Evolutionary conservation across 2,113 vertebrate genomes (phyloP).

Genomic region (Oncorhynchus tshawytscha): DNA sequence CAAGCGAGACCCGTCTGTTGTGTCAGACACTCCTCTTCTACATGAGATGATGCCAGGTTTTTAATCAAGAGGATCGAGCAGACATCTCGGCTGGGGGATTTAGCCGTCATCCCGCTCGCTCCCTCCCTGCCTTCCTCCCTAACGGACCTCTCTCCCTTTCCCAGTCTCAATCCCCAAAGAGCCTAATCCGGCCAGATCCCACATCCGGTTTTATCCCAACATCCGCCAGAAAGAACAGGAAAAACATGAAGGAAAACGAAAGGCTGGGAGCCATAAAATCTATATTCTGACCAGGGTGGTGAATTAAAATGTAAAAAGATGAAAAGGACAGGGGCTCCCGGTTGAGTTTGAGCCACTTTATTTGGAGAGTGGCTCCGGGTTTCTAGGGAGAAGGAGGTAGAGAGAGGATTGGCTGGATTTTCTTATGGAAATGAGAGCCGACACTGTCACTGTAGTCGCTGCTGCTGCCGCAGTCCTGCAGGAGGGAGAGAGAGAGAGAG

Average conservation of each 20-base stretch:
- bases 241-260: neutral
- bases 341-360: slow-evolving; percentile 3
- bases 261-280: neutral
- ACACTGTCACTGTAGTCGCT: slow-evolving; percentile 7
- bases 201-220: neutral
- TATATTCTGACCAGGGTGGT: neutral
- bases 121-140: too few relatives aligned
- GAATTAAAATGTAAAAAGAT: neutral
- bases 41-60: neutral
- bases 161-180: slow-evolving; percentile 6
- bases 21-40: neutral
- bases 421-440: neutral
- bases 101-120: too few relatives aligned
- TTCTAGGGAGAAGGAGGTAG: slow-evolving; percentile 15
- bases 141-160: too few relatives aligned
- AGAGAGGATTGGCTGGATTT: slow-evolving; percentile 16
- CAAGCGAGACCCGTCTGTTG: neutral
- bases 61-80: slow-evolving; percentile 18
- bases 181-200: slow-evolving; percentile 17
- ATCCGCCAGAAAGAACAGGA: neutral
- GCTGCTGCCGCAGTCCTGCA: too few relatives aligned
- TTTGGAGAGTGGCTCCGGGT: neutral
- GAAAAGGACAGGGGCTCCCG: neutral
- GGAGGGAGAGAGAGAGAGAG: neutral
- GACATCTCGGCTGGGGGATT: neutral